Percentiles rank a stretch among this genome's conserved stretches.
phyloP scores from a whole-genome alignment of 2,113 vertebrate species.

The Tenrec ecaudatus region DNA sequence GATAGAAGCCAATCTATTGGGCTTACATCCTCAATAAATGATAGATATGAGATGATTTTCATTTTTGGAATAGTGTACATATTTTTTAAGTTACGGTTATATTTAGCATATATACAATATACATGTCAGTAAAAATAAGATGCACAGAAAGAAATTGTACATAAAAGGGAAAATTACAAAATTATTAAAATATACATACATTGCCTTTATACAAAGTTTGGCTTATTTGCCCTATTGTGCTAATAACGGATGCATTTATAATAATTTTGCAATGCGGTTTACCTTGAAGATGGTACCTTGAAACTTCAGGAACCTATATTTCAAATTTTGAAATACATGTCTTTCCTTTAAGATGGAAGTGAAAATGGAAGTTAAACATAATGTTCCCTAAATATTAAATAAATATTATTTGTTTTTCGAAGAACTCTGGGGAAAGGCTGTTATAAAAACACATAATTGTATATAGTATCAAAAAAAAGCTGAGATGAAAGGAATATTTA shows the following conservation, averaged over 20 bases:
- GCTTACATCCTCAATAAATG: background rate
- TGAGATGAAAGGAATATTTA: background rate
- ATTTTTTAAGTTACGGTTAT: background rate
- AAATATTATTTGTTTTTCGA: background rate
- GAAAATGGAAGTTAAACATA: background rate
- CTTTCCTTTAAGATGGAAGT: background rate
- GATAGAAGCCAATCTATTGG: background rate
- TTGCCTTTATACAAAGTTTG: background rate
- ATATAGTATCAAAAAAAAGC: background rate
- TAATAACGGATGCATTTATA: background rate
- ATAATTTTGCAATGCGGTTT: background rate
- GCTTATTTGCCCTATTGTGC: background rate
- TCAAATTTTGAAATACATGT: background rate
- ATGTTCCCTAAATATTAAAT: background rate
- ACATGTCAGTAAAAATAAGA: background rate
- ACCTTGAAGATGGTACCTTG: background rate
- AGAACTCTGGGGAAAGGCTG: conserved; percentile 6
- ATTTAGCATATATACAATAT: conserved; percentile 1
- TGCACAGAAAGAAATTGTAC: background rate
- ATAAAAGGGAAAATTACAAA: background rate
- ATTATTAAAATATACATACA: background rate
- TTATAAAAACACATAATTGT: background rate
- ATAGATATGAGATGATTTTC: background rate
- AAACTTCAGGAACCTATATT: background rate
- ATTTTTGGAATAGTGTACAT: background rate